Percentiles rank a stretch among this genome's conserved stretches.
Evolutionary conservation across 2,888 invertebrate species (phyloP).

Genomic region (Lobophora halterata): DNA sequence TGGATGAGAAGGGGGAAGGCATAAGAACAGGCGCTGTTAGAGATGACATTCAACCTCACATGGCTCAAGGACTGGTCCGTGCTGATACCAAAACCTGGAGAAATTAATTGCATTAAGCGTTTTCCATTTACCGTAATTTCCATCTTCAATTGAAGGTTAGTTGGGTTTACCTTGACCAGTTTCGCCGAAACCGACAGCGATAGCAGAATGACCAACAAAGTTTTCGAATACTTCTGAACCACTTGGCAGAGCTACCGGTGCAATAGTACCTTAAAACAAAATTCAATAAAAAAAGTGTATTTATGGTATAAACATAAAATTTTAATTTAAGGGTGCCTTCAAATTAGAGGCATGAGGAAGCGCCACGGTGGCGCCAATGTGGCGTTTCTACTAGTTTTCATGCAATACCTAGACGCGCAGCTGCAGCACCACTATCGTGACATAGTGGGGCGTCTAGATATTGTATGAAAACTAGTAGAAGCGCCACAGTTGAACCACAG

Average conservation of each 20-base stretch:
- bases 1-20: constrained; percentile 41
- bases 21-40: constrained; percentile 37
- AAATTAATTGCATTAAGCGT: background rate
- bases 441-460: no score
- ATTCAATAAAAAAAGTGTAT: background rate
- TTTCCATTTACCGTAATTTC: no score
- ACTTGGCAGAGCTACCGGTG: constrained; percentile 42
- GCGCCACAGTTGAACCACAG: no score
- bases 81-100: constrained; percentile 32
- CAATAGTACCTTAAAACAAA: constrained; percentile 40
- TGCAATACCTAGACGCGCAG: no score
- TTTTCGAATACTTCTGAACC: constrained; percentile 30
- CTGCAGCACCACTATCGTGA: no score
- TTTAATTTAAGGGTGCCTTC: no score
- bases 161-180: constrained; percentile 40
- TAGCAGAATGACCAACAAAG: constrained; percentile 37
- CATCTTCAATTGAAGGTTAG: no score
- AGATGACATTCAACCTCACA: constrained; percentile 44
- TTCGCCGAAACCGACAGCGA: constrained; percentile 48
- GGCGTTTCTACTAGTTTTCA: no score
- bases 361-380: no score
- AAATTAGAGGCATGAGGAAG: no score
- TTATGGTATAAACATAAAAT: background rate
- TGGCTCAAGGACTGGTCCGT: constrained; percentile 34
- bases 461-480: no score